Evolutionary conservation across 2,797 vertebrate genomes (phyloP).

Genomic region (Bucorvus abyssinicus): DNA sequence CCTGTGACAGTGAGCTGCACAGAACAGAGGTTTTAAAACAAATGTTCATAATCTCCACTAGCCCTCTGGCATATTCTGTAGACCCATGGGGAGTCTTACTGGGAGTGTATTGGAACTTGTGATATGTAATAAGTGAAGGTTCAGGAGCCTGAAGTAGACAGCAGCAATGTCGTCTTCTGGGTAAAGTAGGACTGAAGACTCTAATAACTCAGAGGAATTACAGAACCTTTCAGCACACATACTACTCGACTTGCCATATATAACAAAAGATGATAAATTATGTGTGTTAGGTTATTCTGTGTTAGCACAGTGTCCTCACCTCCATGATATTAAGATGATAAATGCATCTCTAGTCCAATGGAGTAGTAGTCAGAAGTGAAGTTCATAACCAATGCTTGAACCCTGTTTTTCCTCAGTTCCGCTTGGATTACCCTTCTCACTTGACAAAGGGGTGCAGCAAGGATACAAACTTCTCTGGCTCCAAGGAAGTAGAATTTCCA

Average conservation of each 20-base stretch:
- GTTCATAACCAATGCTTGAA: background rate
- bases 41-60: constrained; percentile 70
- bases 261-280: constrained; percentile 51
- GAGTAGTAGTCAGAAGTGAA: background rate
- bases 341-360: background rate
- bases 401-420: background rate
- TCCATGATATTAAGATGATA: background rate
- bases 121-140: constrained; percentile 70
- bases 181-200: constrained; percentile 51
- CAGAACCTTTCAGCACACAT: constrained; percentile 47
- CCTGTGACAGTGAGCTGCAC: constrained; percentile 58
- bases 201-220: constrained; percentile 57
- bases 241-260: constrained; percentile 30
- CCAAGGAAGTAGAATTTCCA: background rate
- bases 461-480: background rate
- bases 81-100: constrained; percentile 66
- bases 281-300: constrained; percentile 31
- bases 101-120: constrained; percentile 65
- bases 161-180: constrained; percentile 33
- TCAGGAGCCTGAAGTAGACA: constrained; percentile 51
- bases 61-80: constrained; percentile 70
- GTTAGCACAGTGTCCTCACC: constrained; percentile 7
- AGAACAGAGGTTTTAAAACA: constrained; percentile 64
- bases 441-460: background rate
- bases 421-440: background rate